phyloP scores from a whole-genome alignment of 2,888 invertebrate genomes.

The Deladenus siricidicola region DNA sequence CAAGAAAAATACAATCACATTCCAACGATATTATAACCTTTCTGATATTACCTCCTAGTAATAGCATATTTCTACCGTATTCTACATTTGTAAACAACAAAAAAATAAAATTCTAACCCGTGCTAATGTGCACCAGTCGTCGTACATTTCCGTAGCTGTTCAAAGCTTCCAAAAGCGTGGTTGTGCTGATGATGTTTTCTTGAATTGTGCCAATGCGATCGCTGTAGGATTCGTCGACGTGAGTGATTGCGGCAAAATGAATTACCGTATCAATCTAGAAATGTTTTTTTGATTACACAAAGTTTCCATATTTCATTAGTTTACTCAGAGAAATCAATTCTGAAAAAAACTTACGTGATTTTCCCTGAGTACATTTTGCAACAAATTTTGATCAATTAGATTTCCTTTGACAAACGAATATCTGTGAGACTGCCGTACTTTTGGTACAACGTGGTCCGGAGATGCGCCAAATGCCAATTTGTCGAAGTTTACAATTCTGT shows the following conservation, averaged over 20 bases:
- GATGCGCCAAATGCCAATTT: slow-evolving; percentile 48
- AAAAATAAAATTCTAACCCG: slow-evolving; percentile 27
- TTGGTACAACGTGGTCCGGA: slow-evolving; percentile 24
- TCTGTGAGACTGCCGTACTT: slow-evolving; percentile 33
- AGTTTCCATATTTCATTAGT: too few relatives aligned
- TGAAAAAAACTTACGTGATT: slow-evolving; percentile 27
- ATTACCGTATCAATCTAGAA: slow-evolving; percentile 32
- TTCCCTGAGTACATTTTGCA: slow-evolving; percentile 34
- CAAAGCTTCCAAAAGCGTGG: slow-evolving; percentile 47
- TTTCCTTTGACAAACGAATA: slow-evolving; percentile 44
- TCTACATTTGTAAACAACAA: neutral
- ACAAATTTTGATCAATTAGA: slow-evolving; percentile 36
- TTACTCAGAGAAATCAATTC: neutral
- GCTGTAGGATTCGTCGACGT: slow-evolving; percentile 52
- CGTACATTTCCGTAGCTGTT: slow-evolving; percentile 40
- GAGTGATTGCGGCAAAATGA: slow-evolving; percentile 53
- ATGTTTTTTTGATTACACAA: too few relatives aligned
- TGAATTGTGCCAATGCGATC: slow-evolving; percentile 51
- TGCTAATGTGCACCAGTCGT: slow-evolving; percentile 48
- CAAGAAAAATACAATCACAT: too few relatives aligned
- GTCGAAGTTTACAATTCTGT: slow-evolving; percentile 47
- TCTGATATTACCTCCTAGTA: neutral
- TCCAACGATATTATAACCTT: too few relatives aligned
- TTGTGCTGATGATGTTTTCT: slow-evolving; percentile 50
- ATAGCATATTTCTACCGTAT: neutral